phyloP scores from a whole-genome alignment of 2,113 vertebrate species.

The Bubo blakistoni region DNA sequence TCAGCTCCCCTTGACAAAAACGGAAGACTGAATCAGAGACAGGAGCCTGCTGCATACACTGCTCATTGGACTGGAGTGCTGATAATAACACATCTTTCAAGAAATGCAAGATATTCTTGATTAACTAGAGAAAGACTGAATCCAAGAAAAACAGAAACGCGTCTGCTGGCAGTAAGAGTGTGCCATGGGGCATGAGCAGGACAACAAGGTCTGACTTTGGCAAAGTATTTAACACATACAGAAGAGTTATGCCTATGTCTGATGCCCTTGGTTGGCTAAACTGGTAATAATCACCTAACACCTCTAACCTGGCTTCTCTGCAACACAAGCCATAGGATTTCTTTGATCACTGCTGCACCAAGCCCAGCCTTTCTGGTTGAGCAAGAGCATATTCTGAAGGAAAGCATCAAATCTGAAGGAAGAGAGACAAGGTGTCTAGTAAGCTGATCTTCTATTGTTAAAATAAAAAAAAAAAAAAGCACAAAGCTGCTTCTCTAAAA shows the following conservation, averaged over 20 bases:
- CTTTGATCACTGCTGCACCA: not conserved
- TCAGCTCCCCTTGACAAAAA: not conserved
- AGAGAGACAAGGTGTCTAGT: not conserved
- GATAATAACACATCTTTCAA: not conserved
- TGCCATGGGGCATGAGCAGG: not conserved
- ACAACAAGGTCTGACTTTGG: not conserved
- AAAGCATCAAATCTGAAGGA: not conserved
- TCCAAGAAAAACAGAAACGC: not conserved
- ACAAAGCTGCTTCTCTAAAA: not conserved
- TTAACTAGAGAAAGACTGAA: not conserved
- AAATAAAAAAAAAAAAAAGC: not conserved
- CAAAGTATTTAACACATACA: not conserved
- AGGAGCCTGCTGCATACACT: not conserved
- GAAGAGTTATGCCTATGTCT: not conserved
- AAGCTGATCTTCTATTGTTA: not conserved
- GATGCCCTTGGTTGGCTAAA: not conserved
- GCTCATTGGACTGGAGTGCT: not conserved
- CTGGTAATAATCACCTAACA: not conserved
- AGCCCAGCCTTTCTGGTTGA: not conserved
- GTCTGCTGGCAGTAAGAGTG: not conserved
- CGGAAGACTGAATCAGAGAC: not conserved
- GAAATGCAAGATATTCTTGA: not conserved
- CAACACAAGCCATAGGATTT: not conserved
- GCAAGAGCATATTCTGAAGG: not conserved
- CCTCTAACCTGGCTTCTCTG: not conserved